Conservation (phyloP, 2,888 invertebrate species). For the Pachliopta kotzebuea region DNA sequence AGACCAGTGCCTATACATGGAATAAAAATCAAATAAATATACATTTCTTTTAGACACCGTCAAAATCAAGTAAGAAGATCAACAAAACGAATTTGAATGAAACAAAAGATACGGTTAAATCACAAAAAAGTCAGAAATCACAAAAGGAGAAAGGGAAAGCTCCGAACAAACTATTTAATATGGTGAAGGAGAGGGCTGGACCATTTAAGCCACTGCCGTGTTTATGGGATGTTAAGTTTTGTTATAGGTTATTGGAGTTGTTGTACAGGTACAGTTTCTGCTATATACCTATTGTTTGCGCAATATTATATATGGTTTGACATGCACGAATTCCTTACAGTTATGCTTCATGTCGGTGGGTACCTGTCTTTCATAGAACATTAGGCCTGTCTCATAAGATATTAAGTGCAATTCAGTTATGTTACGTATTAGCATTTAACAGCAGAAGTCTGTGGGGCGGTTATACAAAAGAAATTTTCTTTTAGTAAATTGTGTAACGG, state of each 20-base stretch:
- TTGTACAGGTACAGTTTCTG: conserved; percentile 52
- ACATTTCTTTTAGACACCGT: conserved; percentile 43
- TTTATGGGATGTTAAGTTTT: conserved; percentile 59
- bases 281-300: not conserved
- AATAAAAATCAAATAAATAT: too few species aligned
- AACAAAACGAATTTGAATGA: conserved; percentile 55
- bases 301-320: not conserved
- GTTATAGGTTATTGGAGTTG: conserved; percentile 55
- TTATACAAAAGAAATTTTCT: too few species aligned
- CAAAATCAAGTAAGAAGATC: conserved; percentile 56
- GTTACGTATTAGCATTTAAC: too few species aligned
- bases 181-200: conserved; percentile 58
- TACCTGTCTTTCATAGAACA: too few species aligned
- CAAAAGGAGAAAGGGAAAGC: conserved; percentile 52
- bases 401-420: too few species aligned
- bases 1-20: too few species aligned
- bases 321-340: too few species aligned
- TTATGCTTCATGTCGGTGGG: too few species aligned
- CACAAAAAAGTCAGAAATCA: conserved; percentile 60
- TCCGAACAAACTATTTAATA: conserved; percentile 48
- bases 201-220: conserved; percentile 66
- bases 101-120: conserved; percentile 51
- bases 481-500: too few species aligned
- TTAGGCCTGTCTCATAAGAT: too few species aligned
- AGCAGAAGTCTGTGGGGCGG: too few species aligned